Conservation (phyloP, 1,140 invertebrate genomes). For the Panagrolaimus sp. region DNA sequence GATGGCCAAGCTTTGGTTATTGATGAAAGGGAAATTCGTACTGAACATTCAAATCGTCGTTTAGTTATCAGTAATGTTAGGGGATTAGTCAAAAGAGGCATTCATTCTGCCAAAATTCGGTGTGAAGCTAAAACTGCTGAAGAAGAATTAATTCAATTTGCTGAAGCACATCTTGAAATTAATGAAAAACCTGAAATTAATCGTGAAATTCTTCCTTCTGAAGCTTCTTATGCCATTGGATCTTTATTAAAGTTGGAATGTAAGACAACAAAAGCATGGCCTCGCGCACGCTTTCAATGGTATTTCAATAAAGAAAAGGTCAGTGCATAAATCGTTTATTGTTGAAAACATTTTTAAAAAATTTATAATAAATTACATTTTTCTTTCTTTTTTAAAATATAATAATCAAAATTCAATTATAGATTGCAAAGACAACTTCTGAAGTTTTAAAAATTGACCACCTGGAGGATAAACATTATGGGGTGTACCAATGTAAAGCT, state of each 20-base stretch:
- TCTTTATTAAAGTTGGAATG: constrained; percentile 31
- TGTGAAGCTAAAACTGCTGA: constrained; percentile 14
- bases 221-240: constrained; percentile 6
- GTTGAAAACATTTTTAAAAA: too few relatives aligned
- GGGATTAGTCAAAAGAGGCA: background rate
- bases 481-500: constrained; percentile 90
- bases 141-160: background rate
- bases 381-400: constrained; percentile 10
- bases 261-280: constrained; percentile 34
- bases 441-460: constrained; percentile 75
- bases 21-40: constrained; percentile 16
- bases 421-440: constrained; percentile 62
- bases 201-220: constrained; percentile 15
- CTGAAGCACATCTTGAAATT: constrained; percentile 13
- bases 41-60: constrained; percentile 11
- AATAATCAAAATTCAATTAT: constrained; percentile 16
- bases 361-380: too few relatives aligned
- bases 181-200: constrained; percentile 22
- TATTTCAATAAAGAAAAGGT: constrained; percentile 45
- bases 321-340: constrained; percentile 13
- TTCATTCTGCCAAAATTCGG: constrained; percentile 13
- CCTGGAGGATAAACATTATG: constrained; percentile 76
- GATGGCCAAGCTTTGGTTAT: constrained; percentile 15
- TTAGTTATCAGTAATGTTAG: constrained; percentile 1
- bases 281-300: constrained; percentile 40